Conservation (phyloP, 2,113 vertebrate genomes). For the Lota lota region DNA sequence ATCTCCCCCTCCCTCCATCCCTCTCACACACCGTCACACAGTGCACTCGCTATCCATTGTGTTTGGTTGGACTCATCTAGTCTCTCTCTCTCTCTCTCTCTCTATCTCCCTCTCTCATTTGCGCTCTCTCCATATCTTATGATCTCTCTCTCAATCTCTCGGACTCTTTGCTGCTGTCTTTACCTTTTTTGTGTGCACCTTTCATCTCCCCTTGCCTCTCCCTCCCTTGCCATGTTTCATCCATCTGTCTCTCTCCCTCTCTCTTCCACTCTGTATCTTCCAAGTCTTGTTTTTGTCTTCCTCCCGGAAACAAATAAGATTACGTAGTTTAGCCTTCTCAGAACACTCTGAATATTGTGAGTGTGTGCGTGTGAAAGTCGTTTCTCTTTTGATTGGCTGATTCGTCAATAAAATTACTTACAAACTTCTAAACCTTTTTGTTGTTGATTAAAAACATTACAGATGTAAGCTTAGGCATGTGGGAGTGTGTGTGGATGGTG, state of each 20-base stretch:
- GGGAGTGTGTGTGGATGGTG: no score
- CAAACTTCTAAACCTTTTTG: no score
- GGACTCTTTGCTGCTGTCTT: background rate
- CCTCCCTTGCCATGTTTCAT: constrained; percentile 2
- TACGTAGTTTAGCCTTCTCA: constrained; percentile 48
- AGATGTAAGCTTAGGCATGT: no score
- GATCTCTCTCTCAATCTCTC: constrained; percentile 10
- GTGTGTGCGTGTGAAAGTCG: constrained; percentile 19
- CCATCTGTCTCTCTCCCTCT: constrained; percentile 15
- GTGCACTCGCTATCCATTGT: constrained; percentile 70
- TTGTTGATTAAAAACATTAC: no score
- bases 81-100: constrained; percentile 23
- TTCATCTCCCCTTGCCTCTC: background rate
- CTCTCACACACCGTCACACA: constrained; percentile 67
- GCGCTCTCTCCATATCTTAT: constrained; percentile 25
- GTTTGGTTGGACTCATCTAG: constrained; percentile 58
- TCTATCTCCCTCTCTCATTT: constrained; percentile 30
- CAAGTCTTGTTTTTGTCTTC: constrained; percentile 20
- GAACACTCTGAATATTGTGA: constrained; percentile 62
- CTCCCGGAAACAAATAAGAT: constrained; percentile 49
- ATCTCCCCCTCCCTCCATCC: background rate
- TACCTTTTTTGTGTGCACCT: background rate
- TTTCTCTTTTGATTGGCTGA: no score
- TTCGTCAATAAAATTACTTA: no score
- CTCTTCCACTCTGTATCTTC: constrained; percentile 12